Evolutionary conservation across 2,888 invertebrate species (phyloP).

Genomic region (Lithophane leautieri): DNA sequence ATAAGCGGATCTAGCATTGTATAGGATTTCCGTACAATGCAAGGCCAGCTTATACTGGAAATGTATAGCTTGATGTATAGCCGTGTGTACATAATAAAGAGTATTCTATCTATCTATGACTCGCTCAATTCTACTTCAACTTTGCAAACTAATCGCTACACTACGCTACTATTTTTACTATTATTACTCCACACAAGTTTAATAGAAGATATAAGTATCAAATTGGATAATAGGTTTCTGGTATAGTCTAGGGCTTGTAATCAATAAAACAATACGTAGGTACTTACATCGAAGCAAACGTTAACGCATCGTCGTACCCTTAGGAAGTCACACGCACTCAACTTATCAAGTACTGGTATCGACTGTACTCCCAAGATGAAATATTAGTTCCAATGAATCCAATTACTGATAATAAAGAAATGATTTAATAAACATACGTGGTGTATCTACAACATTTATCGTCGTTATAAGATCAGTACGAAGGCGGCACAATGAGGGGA

Average conservation of each 20-base stretch:
- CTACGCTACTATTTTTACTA: background rate
- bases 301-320: background rate
- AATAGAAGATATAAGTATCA: background rate
- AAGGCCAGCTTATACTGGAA: too few species aligned
- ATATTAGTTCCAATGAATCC: conserved; percentile 41
- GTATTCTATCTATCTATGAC: too few species aligned
- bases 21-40: too few species aligned
- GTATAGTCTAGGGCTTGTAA: background rate
- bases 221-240: background rate
- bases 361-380: conserved; percentile 24
- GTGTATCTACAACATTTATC: conserved; percentile 33
- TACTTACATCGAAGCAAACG: background rate
- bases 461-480: conserved; percentile 8
- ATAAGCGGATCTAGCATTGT: too few species aligned
- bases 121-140: background rate
- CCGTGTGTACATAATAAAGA: too few species aligned
- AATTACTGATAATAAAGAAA: conserved; percentile 42
- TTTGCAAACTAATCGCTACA: background rate
- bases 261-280: background rate
- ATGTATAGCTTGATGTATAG: too few species aligned
- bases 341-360: background rate
- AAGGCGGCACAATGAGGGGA: conserved; percentile 21
- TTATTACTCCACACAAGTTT: background rate
- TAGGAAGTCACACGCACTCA: background rate
- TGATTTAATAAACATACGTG: conserved; percentile 33